Conservation (phyloP, 1,140 invertebrate genomes). For the Lepidurus arcticus region DNA sequence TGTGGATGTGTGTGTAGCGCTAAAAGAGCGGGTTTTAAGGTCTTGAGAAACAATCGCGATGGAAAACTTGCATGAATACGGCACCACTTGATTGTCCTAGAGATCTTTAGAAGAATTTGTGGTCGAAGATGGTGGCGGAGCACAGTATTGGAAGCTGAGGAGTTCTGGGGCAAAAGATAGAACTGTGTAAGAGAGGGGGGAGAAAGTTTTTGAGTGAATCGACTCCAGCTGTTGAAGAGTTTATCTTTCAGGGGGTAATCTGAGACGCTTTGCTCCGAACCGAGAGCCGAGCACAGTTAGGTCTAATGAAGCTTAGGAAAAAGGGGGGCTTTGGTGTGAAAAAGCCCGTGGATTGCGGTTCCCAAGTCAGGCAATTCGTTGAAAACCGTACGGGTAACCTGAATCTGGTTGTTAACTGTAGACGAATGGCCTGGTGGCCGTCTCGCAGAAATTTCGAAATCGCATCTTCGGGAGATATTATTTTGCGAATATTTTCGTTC, state of each 20-base stretch:
- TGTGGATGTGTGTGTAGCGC: background rate
- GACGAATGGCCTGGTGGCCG: too few species aligned
- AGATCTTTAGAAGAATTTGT: background rate
- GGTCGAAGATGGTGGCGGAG: background rate
- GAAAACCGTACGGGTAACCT: background rate
- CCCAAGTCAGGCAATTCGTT: background rate
- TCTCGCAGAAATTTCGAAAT: too few species aligned
- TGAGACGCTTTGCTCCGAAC: background rate
- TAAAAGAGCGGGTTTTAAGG: background rate
- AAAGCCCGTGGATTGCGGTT: background rate
- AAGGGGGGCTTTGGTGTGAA: background rate
- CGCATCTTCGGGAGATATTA: too few species aligned
- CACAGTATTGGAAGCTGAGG: background rate
- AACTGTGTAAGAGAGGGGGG: background rate
- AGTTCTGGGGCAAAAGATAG: background rate
- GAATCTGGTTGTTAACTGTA: background rate
- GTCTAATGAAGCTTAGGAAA: slow-evolving; percentile 12
- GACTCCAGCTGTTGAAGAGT: background rate
- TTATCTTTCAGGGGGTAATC: background rate
- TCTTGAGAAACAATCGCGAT: background rate
- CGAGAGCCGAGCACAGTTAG: background rate
- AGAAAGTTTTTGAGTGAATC: background rate
- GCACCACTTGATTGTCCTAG: background rate
- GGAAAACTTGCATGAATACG: background rate
- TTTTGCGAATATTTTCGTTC: too few species aligned